These are phyloP conservation scores for Colossoma macropomum DNA, from an alignment of 2,113 vertebrate species.

Conservation along the genomic window DNA sequence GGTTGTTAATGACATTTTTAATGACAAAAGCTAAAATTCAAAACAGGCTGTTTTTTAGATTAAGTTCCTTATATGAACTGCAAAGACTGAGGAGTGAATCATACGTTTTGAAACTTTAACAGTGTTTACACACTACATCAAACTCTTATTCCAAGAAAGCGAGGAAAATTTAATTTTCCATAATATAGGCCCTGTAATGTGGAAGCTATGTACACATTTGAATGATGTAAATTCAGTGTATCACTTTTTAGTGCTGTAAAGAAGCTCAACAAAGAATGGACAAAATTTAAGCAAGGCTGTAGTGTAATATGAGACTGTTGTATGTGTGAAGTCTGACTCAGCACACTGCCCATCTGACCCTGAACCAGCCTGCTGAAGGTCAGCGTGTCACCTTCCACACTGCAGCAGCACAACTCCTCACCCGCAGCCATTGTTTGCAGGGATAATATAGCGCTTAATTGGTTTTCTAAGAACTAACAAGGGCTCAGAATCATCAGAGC, in stretches of 20 bases:
- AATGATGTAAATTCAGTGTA: neutral
- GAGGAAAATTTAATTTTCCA: too few species aligned
- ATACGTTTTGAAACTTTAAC: too few species aligned
- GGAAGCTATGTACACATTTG: neutral
- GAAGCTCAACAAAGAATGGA: neutral
- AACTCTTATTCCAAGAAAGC: too few species aligned
- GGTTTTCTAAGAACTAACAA: constrained; percentile 39
- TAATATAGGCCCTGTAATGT: too few species aligned
- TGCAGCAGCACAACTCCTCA: neutral
- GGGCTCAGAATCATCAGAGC: constrained; percentile 14
- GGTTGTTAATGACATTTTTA: too few species aligned
- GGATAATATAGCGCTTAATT: constrained; percentile 43
- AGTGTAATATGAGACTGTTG: constrained; percentile 27
- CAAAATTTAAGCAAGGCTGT: neutral
- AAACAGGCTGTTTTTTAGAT: too few species aligned
- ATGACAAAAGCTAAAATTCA: too few species aligned
- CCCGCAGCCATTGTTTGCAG: constrained; percentile 28
- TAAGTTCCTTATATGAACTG: too few species aligned
- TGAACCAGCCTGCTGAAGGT: neutral
- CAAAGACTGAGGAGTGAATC: too few species aligned
- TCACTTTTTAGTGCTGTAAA: neutral
- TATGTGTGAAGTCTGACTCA: constrained; percentile 15
- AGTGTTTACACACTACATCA: too few species aligned
- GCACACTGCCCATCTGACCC: constrained; percentile 1
- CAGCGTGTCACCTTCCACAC: constrained; percentile 48